Base-by-base conservation (phyloP, 2,113 vertebrate genomes). In the Zootoca vivipara region DNA sequence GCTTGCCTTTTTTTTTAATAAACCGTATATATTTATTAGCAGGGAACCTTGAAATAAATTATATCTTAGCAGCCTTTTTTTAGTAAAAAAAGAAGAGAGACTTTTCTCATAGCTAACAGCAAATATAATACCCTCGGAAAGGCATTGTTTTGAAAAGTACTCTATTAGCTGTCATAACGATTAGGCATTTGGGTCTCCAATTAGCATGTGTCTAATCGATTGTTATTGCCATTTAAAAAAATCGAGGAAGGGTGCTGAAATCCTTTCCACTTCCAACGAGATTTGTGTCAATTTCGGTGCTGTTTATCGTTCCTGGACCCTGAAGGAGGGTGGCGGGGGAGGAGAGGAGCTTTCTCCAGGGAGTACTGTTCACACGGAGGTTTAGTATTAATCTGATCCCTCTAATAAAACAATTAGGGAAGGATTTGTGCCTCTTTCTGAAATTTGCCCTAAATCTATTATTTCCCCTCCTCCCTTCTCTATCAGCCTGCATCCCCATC, bases 371-470 rank as follows among this genome's bases (percentile, higher is more conserved):
- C 89, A 70, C 89, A 40, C 30, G 84, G 72, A 77, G 78, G 73
- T 90, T 90, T 78, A 83, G 64, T 72, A 84, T 78, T 89, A 85
- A 89, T 89, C 87, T 85, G 73, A 83, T 89, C 74, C 82, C 46
- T 70, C 87, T 72, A 89, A 89, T 84, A 89, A 89, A 86, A 83
- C 85, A 78, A 90, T 90, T 78, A 90, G 73, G 70, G 26, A 83
- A 77, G 33, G 72, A 86, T 86, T 78, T 78, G n/a, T 77, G 72
- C 84, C 62, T 40, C 26, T 70, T 90, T 83, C 81, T 56, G 22
- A 91, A 85, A 89, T 90, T 22, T 64, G 86, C 56, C 81, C 52
- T 58, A 85, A 82, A 82, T 40, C 40, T 78, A 77, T 73, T 81
- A 20, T 80, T 30, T 86, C 46, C 33, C 3, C 26, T 18, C 52